These are phyloP conservation scores for Xenotilapia flavipinnis DNA, from an alignment of 2,113 vertebrate species.

Conservation along the genomic window DNA sequence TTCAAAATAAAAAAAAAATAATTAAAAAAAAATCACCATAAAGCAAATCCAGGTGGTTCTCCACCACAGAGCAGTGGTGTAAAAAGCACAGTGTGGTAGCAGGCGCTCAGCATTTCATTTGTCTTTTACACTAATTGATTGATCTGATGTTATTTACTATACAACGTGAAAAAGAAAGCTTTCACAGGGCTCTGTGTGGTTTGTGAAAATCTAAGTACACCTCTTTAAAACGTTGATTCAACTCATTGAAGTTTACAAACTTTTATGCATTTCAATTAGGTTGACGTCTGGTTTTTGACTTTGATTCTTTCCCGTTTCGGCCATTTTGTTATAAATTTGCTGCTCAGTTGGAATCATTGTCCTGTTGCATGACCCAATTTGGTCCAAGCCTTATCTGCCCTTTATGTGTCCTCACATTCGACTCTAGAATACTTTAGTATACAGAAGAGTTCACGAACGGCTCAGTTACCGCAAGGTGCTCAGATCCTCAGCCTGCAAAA, in stretches of 20 bases:
- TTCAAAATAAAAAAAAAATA: background rate
- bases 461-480: background rate
- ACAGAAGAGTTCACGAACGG: background rate
- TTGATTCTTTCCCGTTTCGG: background rate
- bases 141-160: background rate
- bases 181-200: background rate
- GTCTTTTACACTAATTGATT: background rate
- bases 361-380: background rate
- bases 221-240: background rate
- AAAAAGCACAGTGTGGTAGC: background rate
- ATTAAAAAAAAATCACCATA: background rate
- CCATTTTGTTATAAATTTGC: background rate
- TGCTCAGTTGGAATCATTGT: background rate
- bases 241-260: background rate
- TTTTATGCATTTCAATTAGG: background rate
- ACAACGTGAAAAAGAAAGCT: background rate
- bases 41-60: background rate
- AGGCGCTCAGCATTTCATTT: background rate
- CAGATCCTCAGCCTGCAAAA: background rate
- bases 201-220: background rate
- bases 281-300: background rate
- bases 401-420: background rate
- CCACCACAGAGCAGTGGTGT: background rate
- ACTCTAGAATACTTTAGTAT: background rate
- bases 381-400: background rate